These are phyloP conservation scores for Typhlomys cinereus DNA, from an alignment of 2,113 vertebrate genomes.

Conservation along the genomic window DNA sequence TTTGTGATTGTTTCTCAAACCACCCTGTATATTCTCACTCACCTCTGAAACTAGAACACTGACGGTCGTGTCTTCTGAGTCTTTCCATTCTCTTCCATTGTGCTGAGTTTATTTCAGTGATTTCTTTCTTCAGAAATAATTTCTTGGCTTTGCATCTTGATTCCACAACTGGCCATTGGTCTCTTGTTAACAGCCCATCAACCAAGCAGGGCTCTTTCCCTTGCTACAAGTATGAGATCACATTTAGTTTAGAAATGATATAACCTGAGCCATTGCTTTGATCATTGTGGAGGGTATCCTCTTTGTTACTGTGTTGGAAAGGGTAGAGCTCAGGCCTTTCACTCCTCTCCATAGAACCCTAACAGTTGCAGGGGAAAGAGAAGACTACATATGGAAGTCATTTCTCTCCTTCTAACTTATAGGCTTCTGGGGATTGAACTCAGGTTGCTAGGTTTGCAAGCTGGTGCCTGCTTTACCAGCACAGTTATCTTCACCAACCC, in stretches of 20 bases:
- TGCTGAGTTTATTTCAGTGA: constrained; percentile 65
- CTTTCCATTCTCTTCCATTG: constrained; percentile 65
- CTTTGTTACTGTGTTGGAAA: no score
- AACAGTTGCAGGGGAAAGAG: no score
- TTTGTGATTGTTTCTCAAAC: constrained; percentile 48
- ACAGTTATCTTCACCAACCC: no score
- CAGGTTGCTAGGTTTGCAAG: no score
- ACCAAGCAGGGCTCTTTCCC: constrained; percentile 70
- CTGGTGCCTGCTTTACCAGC: no score
- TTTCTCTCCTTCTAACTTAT: no score
- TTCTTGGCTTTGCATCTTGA: constrained; percentile 66
- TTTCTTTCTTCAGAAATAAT: constrained; percentile 66
- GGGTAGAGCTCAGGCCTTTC: no score
- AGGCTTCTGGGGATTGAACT: no score
- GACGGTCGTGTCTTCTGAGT: constrained; percentile 58
- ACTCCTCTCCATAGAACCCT: no score
- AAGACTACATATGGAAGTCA: no score
- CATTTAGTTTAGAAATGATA: constrained; percentile 73
- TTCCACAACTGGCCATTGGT: constrained; percentile 68
- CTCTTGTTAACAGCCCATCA: constrained; percentile 56
- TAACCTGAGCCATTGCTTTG: constrained; percentile 72
- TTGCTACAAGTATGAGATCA: constrained; percentile 74
- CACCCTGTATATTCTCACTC: constrained; percentile 53
- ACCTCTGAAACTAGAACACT: neutral
- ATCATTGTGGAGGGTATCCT: no score